Conservation (phyloP, 1,140 invertebrate species). For the Caerostris darwini region DNA sequence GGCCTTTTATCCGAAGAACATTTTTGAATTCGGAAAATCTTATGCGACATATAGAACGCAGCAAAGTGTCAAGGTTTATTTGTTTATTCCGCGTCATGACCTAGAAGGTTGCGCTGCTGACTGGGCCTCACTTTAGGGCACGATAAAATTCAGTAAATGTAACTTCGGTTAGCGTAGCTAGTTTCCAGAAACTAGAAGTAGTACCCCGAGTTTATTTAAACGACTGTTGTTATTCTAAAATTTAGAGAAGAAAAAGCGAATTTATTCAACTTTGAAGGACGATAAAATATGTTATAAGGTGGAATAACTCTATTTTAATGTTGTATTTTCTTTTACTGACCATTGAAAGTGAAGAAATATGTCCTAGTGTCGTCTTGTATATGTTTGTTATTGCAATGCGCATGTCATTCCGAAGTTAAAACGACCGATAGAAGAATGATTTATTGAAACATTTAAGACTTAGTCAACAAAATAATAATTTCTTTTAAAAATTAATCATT, state of each 20-base stretch:
- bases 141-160: constrained; percentile 60
- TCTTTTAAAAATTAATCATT: too few relatives aligned
- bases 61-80: constrained; percentile 60
- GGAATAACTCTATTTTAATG: neutral
- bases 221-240: neutral
- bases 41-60: constrained; percentile 30
- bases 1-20: constrained; percentile 29
- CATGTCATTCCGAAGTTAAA: too few relatives aligned
- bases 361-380: neutral
- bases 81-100: constrained; percentile 42
- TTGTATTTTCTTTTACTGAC: neutral
- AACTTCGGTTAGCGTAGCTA: constrained; percentile 11
- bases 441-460: too few relatives aligned
- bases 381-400: neutral
- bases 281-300: too few relatives aligned
- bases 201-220: neutral
- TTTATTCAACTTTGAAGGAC: constrained; percentile 24
- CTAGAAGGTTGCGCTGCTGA: neutral
- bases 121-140: constrained; percentile 25
- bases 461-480: too few relatives aligned
- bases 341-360: neutral
- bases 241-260: neutral
- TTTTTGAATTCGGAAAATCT: constrained; percentile 44
- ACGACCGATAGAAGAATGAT: too few relatives aligned
- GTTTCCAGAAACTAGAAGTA: neutral